Base-by-base conservation (phyloP, 1,140 invertebrate species). In the Drosophila funebris region DNA sequence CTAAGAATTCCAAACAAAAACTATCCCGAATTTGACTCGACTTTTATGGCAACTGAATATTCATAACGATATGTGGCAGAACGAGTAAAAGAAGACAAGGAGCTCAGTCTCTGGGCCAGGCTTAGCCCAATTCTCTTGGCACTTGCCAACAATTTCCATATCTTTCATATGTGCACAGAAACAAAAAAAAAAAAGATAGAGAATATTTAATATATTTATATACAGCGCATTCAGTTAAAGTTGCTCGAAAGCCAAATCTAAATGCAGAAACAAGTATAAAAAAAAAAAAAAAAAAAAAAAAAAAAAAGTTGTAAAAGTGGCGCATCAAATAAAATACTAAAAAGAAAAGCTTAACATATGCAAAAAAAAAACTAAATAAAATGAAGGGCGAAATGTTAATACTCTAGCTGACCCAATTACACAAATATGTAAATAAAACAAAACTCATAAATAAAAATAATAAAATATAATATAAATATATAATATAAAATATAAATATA, bases 81-180 rank as follows among this genome's bases (percentile, higher is more conserved):
- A 83, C 31, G 48, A 63, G 70, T 62, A 16, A 33, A 52, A 52
- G n/a, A 18, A 33, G 24, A 7, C 9, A 18, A 13, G 22, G 16
- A 41, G 18, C 54, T 20, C 54, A 48, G 70, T 33, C 44, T 33
- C 29, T 48, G 46, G 52, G 52, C 48, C 52, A 24, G 57, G 62
- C 43, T 66, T 43, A 50, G 24, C 14, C 62, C 75, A 60, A 63
- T 67, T 71, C 66, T 24, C 67, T 54, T 31, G 22, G 41, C 67
- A 58, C 39, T 61, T 46, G 46, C 31, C 60, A 41, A 54, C 56
- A 78, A 82, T 82, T 84, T 77, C 78, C 69, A 87, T 87, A 84
- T 81, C 73, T 75, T 60, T 57, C 69, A 41, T 58, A 81, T 69
- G 69, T 75, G 58, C 44, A 61, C 29, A 37, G 39, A 58, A 22